Evolutionary conservation across 2,113 vertebrate species (phyloP).

Genomic region (Arvicanthis niloticus): DNA sequence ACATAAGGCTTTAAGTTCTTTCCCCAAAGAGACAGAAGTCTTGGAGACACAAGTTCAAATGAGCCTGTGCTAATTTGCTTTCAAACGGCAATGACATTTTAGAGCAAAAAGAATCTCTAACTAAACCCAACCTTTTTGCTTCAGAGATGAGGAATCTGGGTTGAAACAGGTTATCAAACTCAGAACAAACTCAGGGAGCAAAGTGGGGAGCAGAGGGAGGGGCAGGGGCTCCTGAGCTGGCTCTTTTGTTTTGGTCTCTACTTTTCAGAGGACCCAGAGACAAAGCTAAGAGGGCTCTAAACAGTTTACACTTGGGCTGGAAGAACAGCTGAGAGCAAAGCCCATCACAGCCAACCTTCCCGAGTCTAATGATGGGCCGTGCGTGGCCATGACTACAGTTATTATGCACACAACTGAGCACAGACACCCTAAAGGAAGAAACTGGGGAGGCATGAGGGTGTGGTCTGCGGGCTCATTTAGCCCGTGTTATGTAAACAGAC

Average conservation of each 20-base stretch:
- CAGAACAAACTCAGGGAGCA: rapidly evolving
- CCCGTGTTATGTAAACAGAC: neutral
- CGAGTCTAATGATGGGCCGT: neutral
- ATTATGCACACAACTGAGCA: neutral
- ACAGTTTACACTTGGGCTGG: neutral
- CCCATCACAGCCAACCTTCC: neutral
- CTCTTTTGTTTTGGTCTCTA: neutral
- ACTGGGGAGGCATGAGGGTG: neutral
- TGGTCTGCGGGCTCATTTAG: neutral
- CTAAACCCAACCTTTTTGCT: neutral
- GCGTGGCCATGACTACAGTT: neutral
- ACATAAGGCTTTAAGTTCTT: neutral
- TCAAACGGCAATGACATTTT: neutral
- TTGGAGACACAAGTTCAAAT: neutral
- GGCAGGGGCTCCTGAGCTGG: neutral
- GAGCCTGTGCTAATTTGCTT: neutral
- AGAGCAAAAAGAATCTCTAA: neutral
- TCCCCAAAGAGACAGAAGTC: neutral
- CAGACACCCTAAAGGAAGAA: neutral
- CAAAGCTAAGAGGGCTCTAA: neutral
- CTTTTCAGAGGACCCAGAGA: neutral
- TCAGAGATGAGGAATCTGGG: neutral
- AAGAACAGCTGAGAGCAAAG: neutral
- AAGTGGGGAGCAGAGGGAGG: neutral
- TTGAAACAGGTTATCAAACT: neutral